Conservation (phyloP, 2,113 vertebrate species). For the Microcebus lehilahytsara region DNA sequence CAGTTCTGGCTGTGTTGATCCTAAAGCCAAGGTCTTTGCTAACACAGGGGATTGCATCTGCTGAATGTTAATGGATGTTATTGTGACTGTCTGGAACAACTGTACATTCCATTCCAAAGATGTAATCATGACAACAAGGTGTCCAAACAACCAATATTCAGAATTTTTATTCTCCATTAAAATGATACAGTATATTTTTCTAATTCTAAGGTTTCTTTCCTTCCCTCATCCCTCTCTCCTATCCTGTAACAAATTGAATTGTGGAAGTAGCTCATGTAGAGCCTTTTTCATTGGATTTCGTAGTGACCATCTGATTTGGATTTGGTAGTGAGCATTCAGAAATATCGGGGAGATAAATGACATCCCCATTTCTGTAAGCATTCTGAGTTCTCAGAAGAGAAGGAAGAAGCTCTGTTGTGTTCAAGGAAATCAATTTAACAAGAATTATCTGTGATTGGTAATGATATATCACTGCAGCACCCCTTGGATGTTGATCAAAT, state of each 20-base stretch:
- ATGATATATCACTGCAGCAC: constrained; percentile 4
- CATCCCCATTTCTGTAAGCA: neutral
- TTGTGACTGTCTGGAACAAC: constrained; percentile 47
- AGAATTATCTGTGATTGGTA: constrained; percentile 15
- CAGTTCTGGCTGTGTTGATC: neutral
- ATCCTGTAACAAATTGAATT: constrained; percentile 1
- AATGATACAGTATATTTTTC: neutral
- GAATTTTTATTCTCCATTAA: neutral
- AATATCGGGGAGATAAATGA: neutral
- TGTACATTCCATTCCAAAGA: constrained; percentile 51
- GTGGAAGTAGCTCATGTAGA: neutral
- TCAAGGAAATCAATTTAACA: neutral
- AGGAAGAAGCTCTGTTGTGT: neutral
- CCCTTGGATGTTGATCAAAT: constrained; percentile 25
- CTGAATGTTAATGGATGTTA: constrained; percentile 54
- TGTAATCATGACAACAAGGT: constrained; percentile 53
- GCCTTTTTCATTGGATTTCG: neutral
- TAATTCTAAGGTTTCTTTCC: neutral
- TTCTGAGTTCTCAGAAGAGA: constrained; percentile 28
- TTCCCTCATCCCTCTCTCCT: neutral
- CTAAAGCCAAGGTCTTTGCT: constrained; percentile 32
- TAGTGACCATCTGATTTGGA: neutral
- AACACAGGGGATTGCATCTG: neutral
- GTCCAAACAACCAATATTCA: constrained; percentile 6
- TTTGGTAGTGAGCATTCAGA: neutral